Base-by-base conservation (phyloP, 2,888 invertebrate genomes). In the Xestia sexstrigata region DNA sequence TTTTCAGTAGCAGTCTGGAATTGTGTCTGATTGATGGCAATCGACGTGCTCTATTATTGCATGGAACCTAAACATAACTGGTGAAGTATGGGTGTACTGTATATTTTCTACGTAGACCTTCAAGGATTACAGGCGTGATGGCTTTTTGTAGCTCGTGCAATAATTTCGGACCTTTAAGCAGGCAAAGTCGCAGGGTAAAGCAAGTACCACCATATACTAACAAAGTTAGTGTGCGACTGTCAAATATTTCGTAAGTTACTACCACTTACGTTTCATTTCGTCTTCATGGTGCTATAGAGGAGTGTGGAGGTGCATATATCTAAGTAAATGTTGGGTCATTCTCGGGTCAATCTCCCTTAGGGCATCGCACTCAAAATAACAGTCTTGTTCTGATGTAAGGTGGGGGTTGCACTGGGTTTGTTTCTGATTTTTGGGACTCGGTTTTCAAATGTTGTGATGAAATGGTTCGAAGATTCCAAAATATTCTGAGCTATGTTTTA, bases 271-370 rank as follows among this genome's bases (percentile, higher is more conserved):
- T 83, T 86, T 80, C 84, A 84, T 84, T 81, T 74, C 67, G 63
- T 81, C 75, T 77, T 82, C 81, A 82, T 76, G 80, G 79, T 85
- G 72, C 78, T 69, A 85, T 76, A 45, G 72, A 84, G 79, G 76
- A 83, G 78, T 73, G 79, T 84, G 82, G 85, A 88, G 87, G 80
- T 86, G 87, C 83, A 84, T 82, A 88, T 90, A 91, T 90, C 89
- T 89, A 79, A 87, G 79, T 86, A 88, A 90, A 92, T 89, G 90
- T 88, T 84, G 83, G 91, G 92, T 93, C 93, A 93, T 94, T 93
- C 85, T 82, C 84, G 89, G 93, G 93, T 93, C 94, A 93, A 90
- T 93, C 91, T 91, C 93, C 92, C 86, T 81, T 77, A 83, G 93
- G 92, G 90, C 90, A 88, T 90, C 90, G 92, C 89, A 85, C 93